phyloP scores from a whole-genome alignment of 2,888 invertebrate species.

The Dicyrtoma fusca region DNA sequence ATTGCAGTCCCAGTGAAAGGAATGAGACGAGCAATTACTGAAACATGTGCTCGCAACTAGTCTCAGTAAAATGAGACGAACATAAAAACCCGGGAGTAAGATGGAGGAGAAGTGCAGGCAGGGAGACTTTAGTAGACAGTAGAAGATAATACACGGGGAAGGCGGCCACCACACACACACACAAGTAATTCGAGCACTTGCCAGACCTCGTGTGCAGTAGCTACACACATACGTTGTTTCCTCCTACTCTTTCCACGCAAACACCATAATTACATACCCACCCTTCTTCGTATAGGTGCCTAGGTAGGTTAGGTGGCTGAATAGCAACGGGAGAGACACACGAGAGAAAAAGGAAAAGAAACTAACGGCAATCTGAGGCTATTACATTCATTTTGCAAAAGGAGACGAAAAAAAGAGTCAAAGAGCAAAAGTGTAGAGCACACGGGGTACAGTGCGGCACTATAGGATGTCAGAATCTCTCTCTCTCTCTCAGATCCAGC shows the following conservation, averaged over 20 bases:
- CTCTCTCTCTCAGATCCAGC: no score
- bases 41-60: slow-evolving; percentile 35
- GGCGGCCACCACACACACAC: slow-evolving; percentile 6
- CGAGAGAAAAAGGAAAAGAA: not conserved
- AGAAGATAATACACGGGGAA: slow-evolving; percentile 1
- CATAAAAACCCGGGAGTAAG: slow-evolving; percentile 26
- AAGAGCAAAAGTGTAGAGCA: no score
- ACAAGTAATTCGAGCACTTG: slow-evolving; percentile 30
- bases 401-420: no score
- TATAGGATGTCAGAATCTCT: no score
- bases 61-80: slow-evolving; percentile 32
- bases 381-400: no score
- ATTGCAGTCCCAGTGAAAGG: slow-evolving; percentile 1
- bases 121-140: not conserved
- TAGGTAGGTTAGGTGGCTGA: not conserved
- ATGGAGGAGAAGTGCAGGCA: slow-evolving; percentile 10
- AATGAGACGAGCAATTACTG: slow-evolving; percentile 31
- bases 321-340: not conserved
- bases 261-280: no score
- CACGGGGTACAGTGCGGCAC: no score
- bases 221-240: not conserved
- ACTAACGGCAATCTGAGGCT: no score
- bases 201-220: no score
- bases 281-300: not conserved
- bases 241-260: not conserved